A percentile compares a stretch with the other conserved stretches of the same genome.
phyloP scores from a whole-genome alignment of 2,113 vertebrate genomes.

The Eulemur macaco region DNA sequence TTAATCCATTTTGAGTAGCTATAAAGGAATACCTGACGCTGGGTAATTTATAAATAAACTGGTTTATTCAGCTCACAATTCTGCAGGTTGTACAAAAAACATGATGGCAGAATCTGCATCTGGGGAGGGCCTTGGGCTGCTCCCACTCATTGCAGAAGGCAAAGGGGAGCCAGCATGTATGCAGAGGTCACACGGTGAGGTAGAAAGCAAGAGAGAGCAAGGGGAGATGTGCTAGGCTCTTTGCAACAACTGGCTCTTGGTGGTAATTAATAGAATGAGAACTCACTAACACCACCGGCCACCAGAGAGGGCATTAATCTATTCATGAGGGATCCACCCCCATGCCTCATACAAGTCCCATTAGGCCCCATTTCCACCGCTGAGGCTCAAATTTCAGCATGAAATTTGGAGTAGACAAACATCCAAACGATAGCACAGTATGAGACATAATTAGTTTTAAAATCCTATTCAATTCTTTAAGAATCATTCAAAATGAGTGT shows the following conservation, averaged over 20 bases:
- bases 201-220: background rate
- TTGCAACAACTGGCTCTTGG: background rate
- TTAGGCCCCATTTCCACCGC: background rate
- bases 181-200: background rate
- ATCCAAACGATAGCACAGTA: background rate
- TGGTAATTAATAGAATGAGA: background rate
- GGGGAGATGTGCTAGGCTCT: background rate
- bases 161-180: background rate
- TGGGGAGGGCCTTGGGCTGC: background rate
- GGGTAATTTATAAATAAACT: too few relatives aligned
- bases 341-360: background rate
- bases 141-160: background rate
- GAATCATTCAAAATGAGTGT: background rate
- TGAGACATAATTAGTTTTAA: constrained; percentile 42
- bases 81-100: too few relatives aligned
- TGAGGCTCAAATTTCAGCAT: background rate
- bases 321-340: background rate
- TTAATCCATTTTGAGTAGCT: background rate
- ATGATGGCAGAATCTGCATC: background rate
- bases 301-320: background rate
- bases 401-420: background rate
- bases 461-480: constrained; percentile 27
- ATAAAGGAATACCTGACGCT: too few relatives aligned
- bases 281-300: background rate
- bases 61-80: too few relatives aligned